Evolutionary conservation across 1,140 invertebrate genomes (phyloP).

Genomic region (Aphelinus certus): DNA sequence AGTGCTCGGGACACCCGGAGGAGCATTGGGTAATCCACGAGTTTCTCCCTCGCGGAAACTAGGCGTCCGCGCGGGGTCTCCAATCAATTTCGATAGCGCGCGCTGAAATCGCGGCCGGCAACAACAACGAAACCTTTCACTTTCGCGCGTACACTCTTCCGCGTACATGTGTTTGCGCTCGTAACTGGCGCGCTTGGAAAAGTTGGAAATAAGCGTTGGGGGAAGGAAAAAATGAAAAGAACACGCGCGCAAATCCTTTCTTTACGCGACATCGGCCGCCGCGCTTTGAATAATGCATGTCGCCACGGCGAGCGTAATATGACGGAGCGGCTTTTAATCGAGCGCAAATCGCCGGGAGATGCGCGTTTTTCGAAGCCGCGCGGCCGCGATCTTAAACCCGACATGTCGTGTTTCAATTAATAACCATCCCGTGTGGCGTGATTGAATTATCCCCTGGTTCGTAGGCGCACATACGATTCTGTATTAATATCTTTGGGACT

Average conservation of each 20-base stretch:
- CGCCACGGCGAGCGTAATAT: background rate
- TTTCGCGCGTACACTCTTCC: slow-evolving; percentile 22
- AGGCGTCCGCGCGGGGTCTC: background rate
- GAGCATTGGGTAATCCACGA: slow-evolving; percentile 19
- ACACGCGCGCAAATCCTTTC: background rate
- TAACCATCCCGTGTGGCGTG: too few species aligned
- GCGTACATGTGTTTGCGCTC: background rate
- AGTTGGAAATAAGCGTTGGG: background rate
- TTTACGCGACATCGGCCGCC: background rate
- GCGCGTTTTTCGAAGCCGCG: too few species aligned
- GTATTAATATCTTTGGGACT: too few species aligned
- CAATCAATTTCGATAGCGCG: slow-evolving; percentile 33
- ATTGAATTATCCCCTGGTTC: too few species aligned
- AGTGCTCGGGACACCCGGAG: too few species aligned
- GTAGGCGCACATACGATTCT: too few species aligned
- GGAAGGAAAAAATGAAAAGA: background rate
- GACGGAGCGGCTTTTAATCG: slow-evolving; percentile 12
- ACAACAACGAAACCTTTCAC: slow-evolving; percentile 30
- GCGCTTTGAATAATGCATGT: slow-evolving; percentile 28
- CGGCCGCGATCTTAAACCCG: too few species aligned
- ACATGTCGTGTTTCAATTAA: too few species aligned
- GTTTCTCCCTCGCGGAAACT: too few species aligned
- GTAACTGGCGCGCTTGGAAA: background rate
- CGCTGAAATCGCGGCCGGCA: slow-evolving; percentile 1
- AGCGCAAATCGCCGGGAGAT: background rate